phyloP scores from a whole-genome alignment of 1,140 invertebrate genomes.

The Caenorhabditis brenneri region DNA sequence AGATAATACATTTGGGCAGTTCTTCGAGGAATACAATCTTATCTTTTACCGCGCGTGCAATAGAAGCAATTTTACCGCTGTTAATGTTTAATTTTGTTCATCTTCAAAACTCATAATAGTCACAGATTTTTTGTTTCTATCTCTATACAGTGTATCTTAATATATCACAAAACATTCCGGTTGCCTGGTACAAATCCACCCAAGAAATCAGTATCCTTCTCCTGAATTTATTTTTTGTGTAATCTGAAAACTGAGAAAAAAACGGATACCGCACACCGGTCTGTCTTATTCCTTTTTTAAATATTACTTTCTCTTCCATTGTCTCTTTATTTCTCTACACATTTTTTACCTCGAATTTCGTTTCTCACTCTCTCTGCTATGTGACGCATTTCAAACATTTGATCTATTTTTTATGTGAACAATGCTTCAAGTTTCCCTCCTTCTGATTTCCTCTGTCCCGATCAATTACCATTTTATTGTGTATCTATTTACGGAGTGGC shows the following conservation, averaged over 20 bases:
- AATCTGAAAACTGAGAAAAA: background rate
- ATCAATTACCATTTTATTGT: background rate
- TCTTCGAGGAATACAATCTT: conserved; percentile 69
- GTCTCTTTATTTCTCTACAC: background rate
- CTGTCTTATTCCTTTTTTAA: conserved; percentile 20
- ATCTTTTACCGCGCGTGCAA: conserved; percentile 67
- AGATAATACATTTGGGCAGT: conserved; percentile 56
- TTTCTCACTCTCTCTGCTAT: background rate
- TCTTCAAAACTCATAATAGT: no score
- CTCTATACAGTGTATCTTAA: conserved; percentile 2
- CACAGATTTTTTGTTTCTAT: background rate
- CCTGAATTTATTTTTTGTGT: background rate
- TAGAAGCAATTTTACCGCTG: background rate
- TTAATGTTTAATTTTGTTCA: background rate
- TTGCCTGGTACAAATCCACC: background rate
- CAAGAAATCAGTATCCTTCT: background rate
- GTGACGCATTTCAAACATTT: background rate
- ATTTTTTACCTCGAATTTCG: conserved; percentile 7
- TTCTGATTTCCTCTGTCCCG: background rate
- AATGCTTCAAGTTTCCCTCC: background rate
- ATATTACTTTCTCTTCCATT: no score
- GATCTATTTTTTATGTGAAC: conserved; percentile 35
- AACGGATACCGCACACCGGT: conserved; percentile 3
- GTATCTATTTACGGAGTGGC: background rate
- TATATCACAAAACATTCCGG: conserved; percentile 32